A percentile compares a stretch with the other conserved stretches of the same genome.
phyloP scores from a whole-genome alignment of 2,797 vertebrate species.

The Kryptopterus vitreolus region DNA sequence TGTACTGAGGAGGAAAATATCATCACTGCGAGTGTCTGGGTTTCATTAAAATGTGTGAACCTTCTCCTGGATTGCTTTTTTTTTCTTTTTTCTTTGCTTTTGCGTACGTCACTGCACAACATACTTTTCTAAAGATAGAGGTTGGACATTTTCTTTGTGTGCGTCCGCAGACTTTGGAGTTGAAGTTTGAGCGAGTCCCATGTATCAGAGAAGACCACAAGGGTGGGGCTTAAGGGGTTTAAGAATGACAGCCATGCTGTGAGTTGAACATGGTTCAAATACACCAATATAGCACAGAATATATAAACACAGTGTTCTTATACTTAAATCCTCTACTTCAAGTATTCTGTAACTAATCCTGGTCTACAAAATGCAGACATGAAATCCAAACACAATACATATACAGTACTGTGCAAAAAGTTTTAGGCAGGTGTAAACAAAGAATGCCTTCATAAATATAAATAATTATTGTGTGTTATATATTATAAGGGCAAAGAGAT shows the following conservation, averaged over 20 bases:
- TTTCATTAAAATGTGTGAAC: slow-evolving; percentile 19
- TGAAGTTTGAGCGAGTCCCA: slow-evolving; percentile 10
- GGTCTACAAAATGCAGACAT: neutral
- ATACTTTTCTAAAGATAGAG: slow-evolving; percentile 9
- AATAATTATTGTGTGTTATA: too few relatives aligned
- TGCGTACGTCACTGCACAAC: neutral
- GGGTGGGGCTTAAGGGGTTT: neutral
- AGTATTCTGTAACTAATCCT: neutral
- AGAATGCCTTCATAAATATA: too few relatives aligned
- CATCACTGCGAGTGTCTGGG: slow-evolving; percentile 17
- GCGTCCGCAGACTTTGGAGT: neutral
- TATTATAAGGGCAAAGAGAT: too few relatives aligned
- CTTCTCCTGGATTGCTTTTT: neutral
- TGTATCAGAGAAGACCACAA: neutral
- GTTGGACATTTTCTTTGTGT: slow-evolving; percentile 4
- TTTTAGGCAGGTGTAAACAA: too few relatives aligned
- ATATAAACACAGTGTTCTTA: neutral
- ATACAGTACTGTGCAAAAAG: too few relatives aligned
- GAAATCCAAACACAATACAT: neutral
- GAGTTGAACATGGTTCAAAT: neutral
- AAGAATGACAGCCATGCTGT: neutral
- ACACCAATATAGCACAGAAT: neutral
- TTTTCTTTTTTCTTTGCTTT: too few relatives aligned
- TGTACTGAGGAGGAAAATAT: slow-evolving; percentile 1
- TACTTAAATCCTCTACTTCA: neutral